Evolutionary conservation across 2,888 invertebrate species (phyloP).

Genomic region (Tanytarsus gracilentus): DNA sequence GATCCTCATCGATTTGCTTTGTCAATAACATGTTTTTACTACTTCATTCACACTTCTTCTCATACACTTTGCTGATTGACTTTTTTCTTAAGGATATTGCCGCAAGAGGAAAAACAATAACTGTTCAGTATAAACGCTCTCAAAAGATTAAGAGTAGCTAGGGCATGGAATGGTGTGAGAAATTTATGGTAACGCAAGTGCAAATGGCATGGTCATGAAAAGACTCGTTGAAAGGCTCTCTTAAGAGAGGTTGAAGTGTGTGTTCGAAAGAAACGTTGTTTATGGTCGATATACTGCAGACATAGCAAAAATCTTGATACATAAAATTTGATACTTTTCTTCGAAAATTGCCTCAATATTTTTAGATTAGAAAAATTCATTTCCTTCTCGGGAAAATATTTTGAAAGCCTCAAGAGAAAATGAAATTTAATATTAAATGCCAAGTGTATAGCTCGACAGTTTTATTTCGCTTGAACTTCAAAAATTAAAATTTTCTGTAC

Average conservation of each 20-base stretch:
- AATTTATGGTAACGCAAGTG: conserved; percentile 7
- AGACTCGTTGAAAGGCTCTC: conserved; percentile 5
- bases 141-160: not conserved
- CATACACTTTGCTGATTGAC: not conserved
- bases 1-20: conserved; percentile 15
- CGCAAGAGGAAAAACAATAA: not conserved
- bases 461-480: too few relatives aligned
- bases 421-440: too few relatives aligned
- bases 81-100: too few relatives aligned
- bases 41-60: not conserved
- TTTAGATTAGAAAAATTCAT: too few relatives aligned
- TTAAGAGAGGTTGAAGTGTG: not conserved
- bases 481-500: too few relatives aligned
- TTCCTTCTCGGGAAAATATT: too few relatives aligned
- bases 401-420: too few relatives aligned
- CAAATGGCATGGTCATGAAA: conserved; percentile 15
- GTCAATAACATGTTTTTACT: conserved; percentile 6
- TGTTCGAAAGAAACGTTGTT: not conserved
- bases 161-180: not conserved
- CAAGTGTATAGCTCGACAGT: too few relatives aligned
- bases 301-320: too few relatives aligned
- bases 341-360: too few relatives aligned
- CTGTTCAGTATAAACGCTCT: not conserved
- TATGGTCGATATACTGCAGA: not conserved
- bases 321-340: too few relatives aligned